phyloP scores from a whole-genome alignment of 1,140 invertebrate genomes.

The Temnothorax curvispinosus region DNA sequence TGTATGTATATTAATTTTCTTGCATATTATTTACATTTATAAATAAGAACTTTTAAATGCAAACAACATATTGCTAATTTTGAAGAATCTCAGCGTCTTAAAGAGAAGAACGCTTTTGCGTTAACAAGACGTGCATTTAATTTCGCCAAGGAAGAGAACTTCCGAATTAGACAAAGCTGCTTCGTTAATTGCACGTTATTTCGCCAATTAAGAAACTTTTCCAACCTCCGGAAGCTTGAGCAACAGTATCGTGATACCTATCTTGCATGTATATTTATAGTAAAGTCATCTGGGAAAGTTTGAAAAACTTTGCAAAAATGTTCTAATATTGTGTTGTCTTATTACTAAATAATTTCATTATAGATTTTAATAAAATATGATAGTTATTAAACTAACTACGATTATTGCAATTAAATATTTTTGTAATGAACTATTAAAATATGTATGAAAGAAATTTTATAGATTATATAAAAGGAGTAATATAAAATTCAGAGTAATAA shows the following conservation, averaged over 20 bases:
- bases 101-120: neutral
- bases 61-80: neutral
- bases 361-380: neutral
- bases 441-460: neutral
- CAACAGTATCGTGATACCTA: neutral
- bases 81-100: neutral
- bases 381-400: neutral
- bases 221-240: neutral
- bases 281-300: neutral
- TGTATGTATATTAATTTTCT: neutral
- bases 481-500: neutral
- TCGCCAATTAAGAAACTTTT: conserved; percentile 48
- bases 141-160: conserved; percentile 19
- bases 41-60: neutral
- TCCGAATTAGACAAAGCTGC: neutral
- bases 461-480: neutral
- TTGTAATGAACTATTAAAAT: neutral
- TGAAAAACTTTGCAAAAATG: neutral
- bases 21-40: neutral
- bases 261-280: neutral
- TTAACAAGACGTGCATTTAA: conserved; percentile 16
- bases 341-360: neutral
- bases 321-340: neutral
- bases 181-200: conserved; percentile 39
- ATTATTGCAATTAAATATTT: conserved; percentile 3